Evolutionary conservation across 1,140 invertebrate genomes (phyloP).

Genomic region (Nixonia krombeini): DNA sequence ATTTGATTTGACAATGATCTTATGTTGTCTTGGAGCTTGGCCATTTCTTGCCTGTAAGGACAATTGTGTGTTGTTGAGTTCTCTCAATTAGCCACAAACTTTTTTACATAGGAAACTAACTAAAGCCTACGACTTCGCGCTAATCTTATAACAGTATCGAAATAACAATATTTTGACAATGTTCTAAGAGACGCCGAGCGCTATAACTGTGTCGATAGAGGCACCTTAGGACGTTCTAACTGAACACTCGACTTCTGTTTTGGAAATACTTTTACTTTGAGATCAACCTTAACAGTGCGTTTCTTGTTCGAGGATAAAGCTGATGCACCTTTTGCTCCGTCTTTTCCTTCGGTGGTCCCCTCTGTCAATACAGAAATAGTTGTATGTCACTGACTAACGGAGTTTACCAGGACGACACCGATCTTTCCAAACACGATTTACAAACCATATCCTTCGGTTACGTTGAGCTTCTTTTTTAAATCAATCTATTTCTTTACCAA

Average conservation of each 20-base stretch:
- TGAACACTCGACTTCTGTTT: constrained; percentile 69
- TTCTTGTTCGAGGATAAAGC: constrained; percentile 80
- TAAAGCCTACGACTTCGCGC: constrained; percentile 10
- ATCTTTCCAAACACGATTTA: not conserved
- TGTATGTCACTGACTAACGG: constrained; percentile 61
- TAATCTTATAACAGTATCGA: constrained; percentile 3
- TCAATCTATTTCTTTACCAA: too few relatives aligned
- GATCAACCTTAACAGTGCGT: constrained; percentile 83
- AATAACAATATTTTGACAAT: not conserved
- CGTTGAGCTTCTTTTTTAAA: too few relatives aligned
- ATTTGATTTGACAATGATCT: constrained; percentile 69
- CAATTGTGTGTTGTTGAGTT: constrained; percentile 14
- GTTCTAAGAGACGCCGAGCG: constrained; percentile 12
- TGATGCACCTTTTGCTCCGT: constrained; percentile 71
- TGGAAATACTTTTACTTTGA: constrained; percentile 83
- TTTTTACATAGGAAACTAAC: too few relatives aligned
- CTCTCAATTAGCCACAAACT: too few relatives aligned
- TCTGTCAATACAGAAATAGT: constrained; percentile 75
- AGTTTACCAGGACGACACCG: constrained; percentile 53
- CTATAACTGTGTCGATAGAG: constrained; percentile 68
- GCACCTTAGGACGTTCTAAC: constrained; percentile 58
- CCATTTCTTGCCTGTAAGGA: constrained; percentile 72
- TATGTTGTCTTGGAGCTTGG: constrained; percentile 71
- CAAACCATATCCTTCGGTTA: constrained; percentile 30
- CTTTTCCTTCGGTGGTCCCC: constrained; percentile 72